Evolutionary conservation across 2,113 vertebrate species (phyloP).

Genomic region (Halichoerus grypus): DNA sequence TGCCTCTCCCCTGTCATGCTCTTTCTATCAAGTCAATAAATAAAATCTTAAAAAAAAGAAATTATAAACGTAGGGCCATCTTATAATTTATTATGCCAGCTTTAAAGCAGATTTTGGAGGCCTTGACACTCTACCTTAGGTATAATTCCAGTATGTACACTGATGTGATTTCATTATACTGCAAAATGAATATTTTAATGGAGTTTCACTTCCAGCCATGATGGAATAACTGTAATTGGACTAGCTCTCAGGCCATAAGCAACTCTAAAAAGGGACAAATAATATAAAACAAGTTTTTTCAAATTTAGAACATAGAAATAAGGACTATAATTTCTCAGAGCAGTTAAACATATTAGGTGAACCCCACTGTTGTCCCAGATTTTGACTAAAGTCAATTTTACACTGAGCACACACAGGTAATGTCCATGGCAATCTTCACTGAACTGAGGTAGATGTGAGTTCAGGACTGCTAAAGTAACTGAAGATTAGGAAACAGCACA

Average conservation of each 20-base stretch:
- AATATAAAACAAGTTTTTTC: not conserved
- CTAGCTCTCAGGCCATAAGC: not conserved
- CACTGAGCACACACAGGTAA: not conserved
- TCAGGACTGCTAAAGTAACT: not conserved
- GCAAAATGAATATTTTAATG: conserved; percentile 1
- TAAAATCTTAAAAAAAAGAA: too few species aligned
- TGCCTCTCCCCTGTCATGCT: too few species aligned
- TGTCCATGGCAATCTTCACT: not conserved
- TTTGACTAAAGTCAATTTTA: not conserved
- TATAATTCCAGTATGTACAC: not conserved
- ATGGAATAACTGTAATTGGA: not conserved
- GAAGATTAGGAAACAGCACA: not conserved
- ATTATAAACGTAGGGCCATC: not conserved
- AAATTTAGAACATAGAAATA: not conserved
- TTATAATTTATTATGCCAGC: not conserved
- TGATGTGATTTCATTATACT: not conserved
- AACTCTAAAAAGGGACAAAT: not conserved
- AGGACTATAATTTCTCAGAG: not conserved
- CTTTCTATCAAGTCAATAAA: too few species aligned
- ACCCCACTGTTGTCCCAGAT: not conserved
- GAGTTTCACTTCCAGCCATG: not conserved
- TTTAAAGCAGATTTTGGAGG: not conserved
- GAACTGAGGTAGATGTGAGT: not conserved
- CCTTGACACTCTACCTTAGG: not conserved
- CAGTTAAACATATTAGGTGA: not conserved